Percentiles rank a stretch among this genome's conserved stretches.
Evolutionary conservation across 2,888 invertebrate species (phyloP).

Genomic region (Papilio protenor): DNA sequence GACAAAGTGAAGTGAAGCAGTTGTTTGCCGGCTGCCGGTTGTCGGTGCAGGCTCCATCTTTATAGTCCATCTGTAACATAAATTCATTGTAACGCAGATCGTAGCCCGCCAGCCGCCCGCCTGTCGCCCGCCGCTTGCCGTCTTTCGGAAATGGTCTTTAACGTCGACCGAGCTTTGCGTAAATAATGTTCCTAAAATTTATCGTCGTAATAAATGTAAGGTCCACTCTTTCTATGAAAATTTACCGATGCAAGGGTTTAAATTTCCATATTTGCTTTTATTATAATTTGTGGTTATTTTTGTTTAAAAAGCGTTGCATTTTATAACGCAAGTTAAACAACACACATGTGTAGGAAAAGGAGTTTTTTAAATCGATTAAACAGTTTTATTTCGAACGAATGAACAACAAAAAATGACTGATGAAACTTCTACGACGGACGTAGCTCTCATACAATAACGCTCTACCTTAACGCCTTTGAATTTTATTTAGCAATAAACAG

Average conservation of each 20-base stretch:
- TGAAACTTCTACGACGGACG: neutral
- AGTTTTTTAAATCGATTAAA: no score
- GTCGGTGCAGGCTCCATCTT: conserved; percentile 48
- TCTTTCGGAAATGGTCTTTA: conserved; percentile 79
- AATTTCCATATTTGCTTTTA: conserved; percentile 50
- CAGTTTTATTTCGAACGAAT: no score
- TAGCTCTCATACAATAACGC: neutral
- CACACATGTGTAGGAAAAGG: no score
- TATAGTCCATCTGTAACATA: conserved; percentile 69
- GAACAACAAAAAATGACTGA: neutral
- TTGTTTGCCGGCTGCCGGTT: conserved; percentile 23
- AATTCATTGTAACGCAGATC: conserved; percentile 77
- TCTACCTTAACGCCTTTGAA: neutral
- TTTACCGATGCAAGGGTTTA: conserved; percentile 69
- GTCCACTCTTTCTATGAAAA: conserved; percentile 80
- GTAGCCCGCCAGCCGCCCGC: conserved; percentile 63
- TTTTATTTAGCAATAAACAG: neutral
- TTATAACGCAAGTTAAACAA: neutral
- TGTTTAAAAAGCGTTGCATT: conserved; percentile 10
- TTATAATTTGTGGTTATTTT: conserved; percentile 24
- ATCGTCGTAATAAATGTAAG: conserved; percentile 80
- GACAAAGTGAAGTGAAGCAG: conserved; percentile 38
- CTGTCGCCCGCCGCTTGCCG: conserved; percentile 54
- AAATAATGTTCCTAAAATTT: conserved; percentile 83
- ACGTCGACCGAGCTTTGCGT: conserved; percentile 80